Base-by-base conservation (phyloP, 2,113 vertebrate species). In the Turdus rufiventris region DNA sequence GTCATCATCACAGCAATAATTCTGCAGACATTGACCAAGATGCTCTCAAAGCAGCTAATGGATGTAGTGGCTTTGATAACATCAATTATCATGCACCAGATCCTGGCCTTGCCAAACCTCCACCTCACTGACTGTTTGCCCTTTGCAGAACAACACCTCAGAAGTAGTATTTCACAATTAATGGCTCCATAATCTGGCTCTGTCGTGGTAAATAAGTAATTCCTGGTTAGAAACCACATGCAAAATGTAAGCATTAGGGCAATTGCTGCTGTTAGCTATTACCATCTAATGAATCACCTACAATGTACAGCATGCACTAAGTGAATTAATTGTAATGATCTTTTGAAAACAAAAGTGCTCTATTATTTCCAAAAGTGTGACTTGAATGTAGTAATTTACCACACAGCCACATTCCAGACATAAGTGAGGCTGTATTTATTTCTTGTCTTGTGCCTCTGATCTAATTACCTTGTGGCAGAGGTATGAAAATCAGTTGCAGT, bases 351-450 rank as follows among this genome's bases (percentile, higher is more conserved):
- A 86, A 51, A 73, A 91, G 70, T 71, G 70, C 17, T 70, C 29
- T 38, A 18, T 40, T 84, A 28, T 54, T 87, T 96, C 77, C 20
- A 25, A 60, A 76, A 71, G 10, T 47, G 25, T 84, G 34, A 50
- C 14, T 61, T 80, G 68, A 88, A 54, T 83, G 62, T 67, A 96
- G 66, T 89, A 73, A 96, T 98, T 97, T 96, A 95, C 87, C 95
- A 76, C 63, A 75, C 23, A 73, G 4, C n/a, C 76, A 67, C 92
- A 79, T 87, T 85, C 96, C 95, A 93, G 88, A 90, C 62, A n/a
- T 89, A 95, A 96, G 94, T 97, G 91, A 73, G 88, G 88, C 85
- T 82, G 26, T 89, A 95, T 96, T 94, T 91, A 81, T 93, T 88
- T 97, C 54, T 81, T 91, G 60, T 97, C 96, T 96, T 94, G 65